Conservation (phyloP, 2,113 vertebrate species). For the Melospiza georgiana region DNA sequence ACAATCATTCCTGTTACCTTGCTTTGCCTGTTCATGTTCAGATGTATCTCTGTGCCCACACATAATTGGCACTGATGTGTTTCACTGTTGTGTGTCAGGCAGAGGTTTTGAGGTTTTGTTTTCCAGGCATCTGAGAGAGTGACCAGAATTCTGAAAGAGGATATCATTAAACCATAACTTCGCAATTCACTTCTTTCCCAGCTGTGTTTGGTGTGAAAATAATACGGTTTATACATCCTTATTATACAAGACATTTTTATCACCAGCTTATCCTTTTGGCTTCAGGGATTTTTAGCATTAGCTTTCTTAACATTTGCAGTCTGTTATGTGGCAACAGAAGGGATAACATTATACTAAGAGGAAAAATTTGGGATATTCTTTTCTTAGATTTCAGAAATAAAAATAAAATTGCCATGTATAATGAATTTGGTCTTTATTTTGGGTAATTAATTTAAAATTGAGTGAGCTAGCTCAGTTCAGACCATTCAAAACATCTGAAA, state of each 20-base stretch:
- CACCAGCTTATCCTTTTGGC: not conserved
- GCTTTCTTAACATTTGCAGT: slow-evolving; percentile 1
- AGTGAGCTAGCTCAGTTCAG: not conserved
- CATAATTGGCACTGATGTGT: not conserved
- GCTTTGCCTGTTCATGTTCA: slow-evolving; percentile 7
- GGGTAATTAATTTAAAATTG: not conserved
- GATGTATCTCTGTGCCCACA: not conserved
- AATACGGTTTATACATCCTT: slow-evolving; percentile 22
- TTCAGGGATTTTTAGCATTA: slow-evolving; percentile 18
- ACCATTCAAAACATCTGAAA: not conserved
- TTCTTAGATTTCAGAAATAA: not conserved
- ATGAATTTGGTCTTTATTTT: not conserved
- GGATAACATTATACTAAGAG: not conserved
- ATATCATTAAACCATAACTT: slow-evolving; percentile 48
- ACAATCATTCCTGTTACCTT: not conserved
- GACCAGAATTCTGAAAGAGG: slow-evolving; percentile 22
- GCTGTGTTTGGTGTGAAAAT: not conserved
- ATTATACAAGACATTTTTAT: slow-evolving; percentile 13
- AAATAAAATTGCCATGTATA: not conserved
- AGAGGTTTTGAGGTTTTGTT: slow-evolving; percentile 4
- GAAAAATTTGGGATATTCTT: not conserved
- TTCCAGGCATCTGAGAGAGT: not conserved
- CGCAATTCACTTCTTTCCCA: slow-evolving; percentile 55
- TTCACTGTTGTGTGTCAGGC: not conserved
- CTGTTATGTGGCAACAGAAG: not conserved